These are phyloP conservation scores for Cerceris rybyensis DNA, from an alignment of 2,888 invertebrate species.

Conservation along the genomic window DNA sequence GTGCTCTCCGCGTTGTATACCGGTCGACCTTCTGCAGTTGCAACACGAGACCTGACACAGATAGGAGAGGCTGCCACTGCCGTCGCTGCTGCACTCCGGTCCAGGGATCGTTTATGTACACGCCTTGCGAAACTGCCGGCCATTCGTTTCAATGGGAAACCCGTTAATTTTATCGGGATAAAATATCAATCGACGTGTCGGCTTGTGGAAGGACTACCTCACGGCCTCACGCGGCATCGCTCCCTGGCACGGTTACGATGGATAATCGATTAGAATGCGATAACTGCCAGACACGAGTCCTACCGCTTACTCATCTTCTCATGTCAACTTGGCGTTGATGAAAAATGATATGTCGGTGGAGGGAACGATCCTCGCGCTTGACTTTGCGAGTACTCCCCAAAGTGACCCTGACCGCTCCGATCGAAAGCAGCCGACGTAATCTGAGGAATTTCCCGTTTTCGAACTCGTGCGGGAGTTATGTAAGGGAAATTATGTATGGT, in stretches of 20 bases:
- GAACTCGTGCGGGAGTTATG: neutral
- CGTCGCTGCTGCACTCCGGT: slow-evolving; percentile 39
- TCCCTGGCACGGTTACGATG: slow-evolving; percentile 46
- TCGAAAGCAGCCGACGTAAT: slow-evolving; percentile 27
- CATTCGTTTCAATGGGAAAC: slow-evolving; percentile 64
- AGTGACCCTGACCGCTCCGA: slow-evolving; percentile 42
- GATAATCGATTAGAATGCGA: slow-evolving; percentile 58
- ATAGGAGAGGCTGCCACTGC: slow-evolving; percentile 72
- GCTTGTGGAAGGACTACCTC: slow-evolving; percentile 41
- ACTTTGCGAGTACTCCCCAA: slow-evolving; percentile 23
- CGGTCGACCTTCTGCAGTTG: slow-evolving; percentile 81
- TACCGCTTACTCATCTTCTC: neutral
- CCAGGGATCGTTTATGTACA: slow-evolving; percentile 50
- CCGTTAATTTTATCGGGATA: slow-evolving; percentile 68
- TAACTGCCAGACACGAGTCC: neutral
- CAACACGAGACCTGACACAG: slow-evolving; percentile 80
- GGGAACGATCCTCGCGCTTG: slow-evolving; percentile 29
- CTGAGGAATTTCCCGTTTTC: slow-evolving; percentile 3
- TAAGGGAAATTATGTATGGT: too few species aligned
- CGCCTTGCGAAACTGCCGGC: slow-evolving; percentile 71
- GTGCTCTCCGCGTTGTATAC: slow-evolving; percentile 73
- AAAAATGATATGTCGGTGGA: slow-evolving; percentile 44
- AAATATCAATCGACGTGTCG: slow-evolving; percentile 66
- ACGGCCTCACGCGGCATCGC: slow-evolving; percentile 6
- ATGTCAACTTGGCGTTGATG: slow-evolving; percentile 12